Evolutionary conservation across 2,797 vertebrate species (phyloP), one percentile per base, ranked within the genome.

Genomic region (Poecilia gillii): DNA sequence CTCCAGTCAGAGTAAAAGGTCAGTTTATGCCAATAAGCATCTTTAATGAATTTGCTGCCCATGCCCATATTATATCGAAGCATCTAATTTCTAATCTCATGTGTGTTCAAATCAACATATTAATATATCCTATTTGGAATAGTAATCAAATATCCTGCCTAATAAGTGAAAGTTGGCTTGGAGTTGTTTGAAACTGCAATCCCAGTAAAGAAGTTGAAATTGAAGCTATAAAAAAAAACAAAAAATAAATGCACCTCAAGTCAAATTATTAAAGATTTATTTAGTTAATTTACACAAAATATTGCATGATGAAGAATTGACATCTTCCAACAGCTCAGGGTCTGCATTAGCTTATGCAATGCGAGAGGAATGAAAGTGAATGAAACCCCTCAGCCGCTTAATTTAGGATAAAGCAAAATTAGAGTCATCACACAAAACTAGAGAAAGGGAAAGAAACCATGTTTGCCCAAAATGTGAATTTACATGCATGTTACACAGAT

Each of bases 391-490:
- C 9, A 13, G 8, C 3, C 8, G 11, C 33, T 70, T n/a, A 25
- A 13, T 11, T 25, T 6, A 70, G 20, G 39, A 43, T 43, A 11
- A 76, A n/a, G 0, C 53, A 71, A 80, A 81, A 1, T 0, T 79
- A 3, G 74, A 7, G 70, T 1, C 31, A 66, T 6, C 62, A 78
- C 14, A 80, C 39, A 16, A 80, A 84, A 33, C 62, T 45, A 2
- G 79, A 31, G 81, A 93, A 94, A 94, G 90, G 91, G 78, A 79
- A 53, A 66, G 36, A 64, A 45, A 68, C 51, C 9, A 25, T 41
- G 36, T 1, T 14, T 0, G 62, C 12, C 12, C 51, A 76, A 74
- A 83, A 28, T 81, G 75, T 91, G 25, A 74, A 72, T 85, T 79
- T 77, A 80, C 78, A 84, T 2, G 28, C 28, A 11, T 76, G n/a